Evolutionary conservation across 2,113 vertebrate genomes (phyloP).

Genomic region (Spea multiplicata): DNA sequence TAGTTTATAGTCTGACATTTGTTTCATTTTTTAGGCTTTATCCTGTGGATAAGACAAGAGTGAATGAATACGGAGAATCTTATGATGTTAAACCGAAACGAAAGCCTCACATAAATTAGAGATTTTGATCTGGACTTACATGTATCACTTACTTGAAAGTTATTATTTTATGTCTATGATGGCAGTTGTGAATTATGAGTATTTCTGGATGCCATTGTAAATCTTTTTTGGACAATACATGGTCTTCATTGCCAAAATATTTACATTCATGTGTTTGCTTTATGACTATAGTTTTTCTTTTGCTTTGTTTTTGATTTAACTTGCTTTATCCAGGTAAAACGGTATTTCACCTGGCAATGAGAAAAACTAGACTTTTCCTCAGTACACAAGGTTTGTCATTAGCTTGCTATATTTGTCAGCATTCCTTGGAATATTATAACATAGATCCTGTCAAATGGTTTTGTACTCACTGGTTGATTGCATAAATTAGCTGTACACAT

Average conservation of each 20-base stretch:
- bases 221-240: slow-evolving; percentile 52
- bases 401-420: no score
- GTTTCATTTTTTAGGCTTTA: slow-evolving; percentile 73
- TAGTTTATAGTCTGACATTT: not conserved
- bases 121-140: slow-evolving; percentile 41
- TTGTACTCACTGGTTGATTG: no score
- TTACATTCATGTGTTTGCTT: no score
- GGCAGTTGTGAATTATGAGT: slow-evolving; percentile 52
- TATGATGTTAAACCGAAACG: slow-evolving; percentile 77
- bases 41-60: slow-evolving; percentile 82
- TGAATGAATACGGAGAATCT: slow-evolving; percentile 81
- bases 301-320: no score
- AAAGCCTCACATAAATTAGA: slow-evolving; percentile 77
- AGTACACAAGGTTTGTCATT: no score
- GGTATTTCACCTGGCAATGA: no score
- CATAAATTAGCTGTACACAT: no score
- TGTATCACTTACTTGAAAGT: slow-evolving; percentile 47
- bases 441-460: no score
- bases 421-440: no score
- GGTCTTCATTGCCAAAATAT: slow-evolving; percentile 68
- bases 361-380: no score
- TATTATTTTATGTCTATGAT: slow-evolving; percentile 53
- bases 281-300: no score
- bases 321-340: no score
- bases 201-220: slow-evolving; percentile 59